Conservation (phyloP, 2,797 vertebrate genomes). For the Paguma larvata region DNA sequence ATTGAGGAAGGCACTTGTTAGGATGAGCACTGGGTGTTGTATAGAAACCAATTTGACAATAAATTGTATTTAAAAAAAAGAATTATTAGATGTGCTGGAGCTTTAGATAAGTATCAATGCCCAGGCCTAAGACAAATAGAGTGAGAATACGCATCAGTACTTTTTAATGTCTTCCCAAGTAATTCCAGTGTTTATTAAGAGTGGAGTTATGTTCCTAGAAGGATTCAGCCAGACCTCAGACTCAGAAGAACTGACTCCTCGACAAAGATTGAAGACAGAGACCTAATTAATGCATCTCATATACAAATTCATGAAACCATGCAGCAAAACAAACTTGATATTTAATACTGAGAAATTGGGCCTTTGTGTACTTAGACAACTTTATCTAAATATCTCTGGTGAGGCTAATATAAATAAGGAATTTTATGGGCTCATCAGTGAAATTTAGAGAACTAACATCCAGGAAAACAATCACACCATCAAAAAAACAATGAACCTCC, state of each 20-base stretch:
- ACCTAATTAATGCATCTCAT: neutral
- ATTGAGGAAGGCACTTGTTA: too few species aligned
- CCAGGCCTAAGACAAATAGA: neutral
- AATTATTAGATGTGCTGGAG: neutral
- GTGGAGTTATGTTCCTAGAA: neutral
- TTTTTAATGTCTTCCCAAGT: neutral
- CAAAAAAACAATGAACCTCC: neutral
- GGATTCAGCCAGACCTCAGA: neutral
- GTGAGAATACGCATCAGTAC: neutral
- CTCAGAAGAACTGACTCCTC: neutral
- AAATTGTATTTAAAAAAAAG: too few species aligned
- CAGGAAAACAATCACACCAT: neutral
- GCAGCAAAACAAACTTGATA: constrained; percentile 16
- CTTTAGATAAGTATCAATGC: neutral
- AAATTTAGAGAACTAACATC: neutral
- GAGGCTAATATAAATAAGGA: neutral
- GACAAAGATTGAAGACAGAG: neutral
- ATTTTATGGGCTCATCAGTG: neutral
- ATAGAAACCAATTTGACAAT: too few species aligned
- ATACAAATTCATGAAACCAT: neutral
- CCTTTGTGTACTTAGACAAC: neutral
- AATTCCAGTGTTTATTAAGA: neutral
- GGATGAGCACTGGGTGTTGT: too few species aligned
- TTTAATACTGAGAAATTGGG: neutral
- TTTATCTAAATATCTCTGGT: constrained; percentile 3